These are phyloP conservation scores for Synanthedon formicaeformis DNA, from an alignment of 2,888 invertebrate species.

Conservation along the genomic window DNA sequence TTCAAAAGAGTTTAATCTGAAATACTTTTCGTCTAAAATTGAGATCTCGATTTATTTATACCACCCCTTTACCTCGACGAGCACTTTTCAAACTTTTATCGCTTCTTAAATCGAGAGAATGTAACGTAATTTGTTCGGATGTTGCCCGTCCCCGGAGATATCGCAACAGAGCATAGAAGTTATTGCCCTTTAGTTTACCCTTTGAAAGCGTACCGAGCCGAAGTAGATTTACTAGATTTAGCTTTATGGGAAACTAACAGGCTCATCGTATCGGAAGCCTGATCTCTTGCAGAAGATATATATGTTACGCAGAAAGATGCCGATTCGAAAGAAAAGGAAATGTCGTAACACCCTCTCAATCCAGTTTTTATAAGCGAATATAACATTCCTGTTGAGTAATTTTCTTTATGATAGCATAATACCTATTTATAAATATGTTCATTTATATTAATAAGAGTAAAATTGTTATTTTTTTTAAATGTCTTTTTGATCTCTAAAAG, in stretches of 20 bases:
- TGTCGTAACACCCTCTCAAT: constrained; percentile 10
- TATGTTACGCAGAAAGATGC: constrained; percentile 15
- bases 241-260: constrained; percentile 30
- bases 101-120: constrained; percentile 28
- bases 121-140: constrained; percentile 31
- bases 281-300: constrained; percentile 12
- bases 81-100: constrained; percentile 32
- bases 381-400: no score
- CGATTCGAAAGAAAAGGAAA: constrained; percentile 7
- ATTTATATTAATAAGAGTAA: no score
- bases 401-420: no score
- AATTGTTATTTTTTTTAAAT: no score
- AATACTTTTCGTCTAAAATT: neutral
- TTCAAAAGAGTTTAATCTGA: neutral
- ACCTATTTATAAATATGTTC: no score
- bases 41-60: neutral
- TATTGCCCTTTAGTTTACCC: constrained; percentile 33
- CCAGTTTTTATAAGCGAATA: constrained; percentile 1
- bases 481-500: no score
- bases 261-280: constrained; percentile 18
- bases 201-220: constrained; percentile 25
- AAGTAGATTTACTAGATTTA: constrained; percentile 33
- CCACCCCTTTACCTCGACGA: constrained; percentile 4
- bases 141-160: constrained; percentile 23
- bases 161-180: constrained; percentile 27